phyloP scores from a whole-genome alignment of 1,140 invertebrate species.

The Euwallacea similis region DNA sequence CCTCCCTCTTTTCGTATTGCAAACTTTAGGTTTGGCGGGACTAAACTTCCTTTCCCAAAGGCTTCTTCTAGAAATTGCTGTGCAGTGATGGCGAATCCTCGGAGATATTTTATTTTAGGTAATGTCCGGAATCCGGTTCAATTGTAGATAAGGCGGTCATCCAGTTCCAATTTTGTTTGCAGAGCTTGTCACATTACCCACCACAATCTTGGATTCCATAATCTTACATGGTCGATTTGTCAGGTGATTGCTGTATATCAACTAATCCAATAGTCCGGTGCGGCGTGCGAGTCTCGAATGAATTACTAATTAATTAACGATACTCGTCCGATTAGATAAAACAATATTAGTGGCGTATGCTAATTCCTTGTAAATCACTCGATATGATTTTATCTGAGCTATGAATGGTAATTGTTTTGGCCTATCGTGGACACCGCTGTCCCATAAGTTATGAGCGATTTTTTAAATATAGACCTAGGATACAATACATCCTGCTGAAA shows the following conservation, averaged over 20 bases:
- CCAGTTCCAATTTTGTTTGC: no score
- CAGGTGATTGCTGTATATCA: slow-evolving; percentile 20
- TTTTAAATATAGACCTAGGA: no score
- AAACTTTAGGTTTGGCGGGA: slow-evolving; percentile 18
- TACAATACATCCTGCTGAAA: no score
- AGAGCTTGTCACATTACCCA: no score
- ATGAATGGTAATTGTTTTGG: slow-evolving; percentile 51
- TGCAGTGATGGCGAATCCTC: slow-evolving; percentile 2
- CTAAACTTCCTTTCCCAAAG: slow-evolving; percentile 36
- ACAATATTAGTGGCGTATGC: slow-evolving; percentile 51
- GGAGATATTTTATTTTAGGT: background rate
- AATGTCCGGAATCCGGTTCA: no score
- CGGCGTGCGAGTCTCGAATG: slow-evolving; percentile 33
- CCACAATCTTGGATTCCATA: background rate
- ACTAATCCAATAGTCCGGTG: slow-evolving; percentile 7
- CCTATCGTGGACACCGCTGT: slow-evolving; percentile 22
- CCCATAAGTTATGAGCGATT: no score
- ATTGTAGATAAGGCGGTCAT: no score
- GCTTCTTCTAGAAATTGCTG: slow-evolving; percentile 14
- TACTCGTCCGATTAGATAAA: slow-evolving; percentile 52
- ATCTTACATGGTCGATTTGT: slow-evolving; percentile 3
- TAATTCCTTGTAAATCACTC: slow-evolving; percentile 55
- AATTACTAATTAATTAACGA: slow-evolving; percentile 54
- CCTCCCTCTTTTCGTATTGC: slow-evolving; percentile 17
- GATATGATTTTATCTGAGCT: slow-evolving; percentile 52